phyloP scores from a whole-genome alignment of 2,113 vertebrate genomes.

The Probosciger aterrimus region DNA sequence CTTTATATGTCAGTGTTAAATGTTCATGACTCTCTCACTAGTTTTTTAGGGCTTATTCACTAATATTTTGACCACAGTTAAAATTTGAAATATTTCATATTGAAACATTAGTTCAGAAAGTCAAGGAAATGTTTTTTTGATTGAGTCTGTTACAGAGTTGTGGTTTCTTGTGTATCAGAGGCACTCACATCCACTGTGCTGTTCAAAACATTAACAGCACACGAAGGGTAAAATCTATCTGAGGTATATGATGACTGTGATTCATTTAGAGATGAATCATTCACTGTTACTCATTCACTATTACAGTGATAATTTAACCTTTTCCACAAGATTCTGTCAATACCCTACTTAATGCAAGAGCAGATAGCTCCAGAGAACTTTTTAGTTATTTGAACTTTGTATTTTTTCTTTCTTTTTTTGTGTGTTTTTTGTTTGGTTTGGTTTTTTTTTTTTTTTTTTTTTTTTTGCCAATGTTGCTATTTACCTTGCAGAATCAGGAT shows the following conservation, averaged over 20 bases:
- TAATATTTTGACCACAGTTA: not conserved
- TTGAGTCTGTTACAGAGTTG: not conserved
- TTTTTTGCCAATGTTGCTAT: not conserved
- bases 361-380: not conserved
- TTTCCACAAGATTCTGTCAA: not conserved
- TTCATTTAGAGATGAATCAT: not conserved
- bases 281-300: not conserved
- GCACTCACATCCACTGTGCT: not conserved
- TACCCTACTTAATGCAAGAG: not conserved
- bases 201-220: not conserved
- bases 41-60: not conserved
- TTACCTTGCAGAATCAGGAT: slow-evolving; percentile 83
- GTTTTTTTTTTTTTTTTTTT: not conserved
- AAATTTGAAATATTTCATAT: not conserved
- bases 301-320: not conserved
- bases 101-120: not conserved
- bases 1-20: not conserved
- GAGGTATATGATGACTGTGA: not conserved
- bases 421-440: not conserved
- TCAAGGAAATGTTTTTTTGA: not conserved
- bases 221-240: not conserved
- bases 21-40: not conserved
- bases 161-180: not conserved
- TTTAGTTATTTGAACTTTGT: not conserved
- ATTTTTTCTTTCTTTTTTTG: not conserved